phyloP scores from a whole-genome alignment of 2,888 invertebrate species.

The Ormia ochracea region DNA sequence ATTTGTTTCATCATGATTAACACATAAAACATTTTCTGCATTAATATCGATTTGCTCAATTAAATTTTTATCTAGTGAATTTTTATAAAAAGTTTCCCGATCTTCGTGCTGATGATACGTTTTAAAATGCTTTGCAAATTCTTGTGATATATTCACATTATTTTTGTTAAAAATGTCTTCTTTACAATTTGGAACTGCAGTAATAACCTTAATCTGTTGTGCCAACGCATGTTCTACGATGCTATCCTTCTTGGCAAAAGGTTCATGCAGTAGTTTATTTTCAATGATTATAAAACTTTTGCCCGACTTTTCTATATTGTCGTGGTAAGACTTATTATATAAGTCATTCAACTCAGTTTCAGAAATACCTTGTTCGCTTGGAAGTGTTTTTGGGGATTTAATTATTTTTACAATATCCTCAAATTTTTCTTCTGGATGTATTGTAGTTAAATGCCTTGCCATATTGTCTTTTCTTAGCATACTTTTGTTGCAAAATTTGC shows the following conservation, averaged over 20 bases:
- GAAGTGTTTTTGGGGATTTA: background rate
- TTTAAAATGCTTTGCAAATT: background rate
- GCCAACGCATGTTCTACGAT: background rate
- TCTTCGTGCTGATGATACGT: background rate
- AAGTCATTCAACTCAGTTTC: background rate
- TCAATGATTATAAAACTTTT: conserved; percentile 19
- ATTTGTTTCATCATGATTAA: background rate
- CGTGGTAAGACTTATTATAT: background rate
- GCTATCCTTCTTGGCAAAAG: background rate
- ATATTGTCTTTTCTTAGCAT: conserved; percentile 88
- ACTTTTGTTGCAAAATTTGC: conserved; percentile 83
- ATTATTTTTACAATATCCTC: conserved; percentile 65
- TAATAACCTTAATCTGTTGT: conserved; percentile 50
- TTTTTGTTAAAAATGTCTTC: background rate
- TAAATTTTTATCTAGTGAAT: background rate
- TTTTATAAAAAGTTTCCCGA: background rate
- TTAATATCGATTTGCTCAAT: background rate
- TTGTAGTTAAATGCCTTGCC: conserved; percentile 85
- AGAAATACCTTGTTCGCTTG: background rate
- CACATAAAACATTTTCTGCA: background rate
- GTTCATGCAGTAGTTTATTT: conserved; percentile 32
- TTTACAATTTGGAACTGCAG: background rate
- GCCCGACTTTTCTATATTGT: background rate
- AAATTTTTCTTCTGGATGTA: conserved; percentile 80
- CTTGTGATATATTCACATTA: background rate